Evolutionary conservation across 2,888 invertebrate species (phyloP).

Genomic region (Brachyopa scutellaris): DNA sequence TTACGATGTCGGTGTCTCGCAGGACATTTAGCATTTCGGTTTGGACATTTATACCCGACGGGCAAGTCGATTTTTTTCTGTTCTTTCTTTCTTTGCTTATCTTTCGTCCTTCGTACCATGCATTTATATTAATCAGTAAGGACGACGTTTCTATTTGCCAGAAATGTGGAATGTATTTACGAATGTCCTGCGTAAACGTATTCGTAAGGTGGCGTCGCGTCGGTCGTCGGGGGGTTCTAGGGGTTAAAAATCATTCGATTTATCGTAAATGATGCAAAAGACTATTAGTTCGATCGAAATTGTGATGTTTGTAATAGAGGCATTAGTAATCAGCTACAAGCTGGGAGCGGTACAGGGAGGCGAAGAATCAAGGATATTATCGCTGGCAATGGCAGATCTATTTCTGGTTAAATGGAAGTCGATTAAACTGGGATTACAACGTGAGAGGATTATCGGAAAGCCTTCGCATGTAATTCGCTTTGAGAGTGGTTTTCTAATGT

Average conservation of each 20-base stretch:
- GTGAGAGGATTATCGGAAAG: conserved; percentile 31
- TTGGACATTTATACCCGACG: conserved; percentile 65
- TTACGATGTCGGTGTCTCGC: conserved; percentile 23
- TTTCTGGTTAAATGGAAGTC: conserved; percentile 39
- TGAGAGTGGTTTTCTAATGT: conserved; percentile 6
- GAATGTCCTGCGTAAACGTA: background rate
- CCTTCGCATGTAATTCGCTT: conserved; percentile 17
- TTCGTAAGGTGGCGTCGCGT: background rate
- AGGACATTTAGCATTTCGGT: conserved; percentile 66
- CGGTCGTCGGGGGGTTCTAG: too few species aligned
- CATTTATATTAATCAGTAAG: conserved; percentile 68
- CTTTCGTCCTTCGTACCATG: conserved; percentile 44
- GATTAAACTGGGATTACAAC: conserved; percentile 64
- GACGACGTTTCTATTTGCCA: conserved; percentile 43
- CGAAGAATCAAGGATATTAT: background rate
- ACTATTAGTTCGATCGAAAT: conserved; percentile 60
- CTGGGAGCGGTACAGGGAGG: background rate
- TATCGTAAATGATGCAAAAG: conserved; percentile 65
- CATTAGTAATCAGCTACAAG: conserved; percentile 45
- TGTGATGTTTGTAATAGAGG: conserved; percentile 60
- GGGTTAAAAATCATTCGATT: conserved; percentile 59
- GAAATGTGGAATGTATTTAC: background rate
- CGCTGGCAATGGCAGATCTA: conserved; percentile 31
- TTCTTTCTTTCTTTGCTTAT: conserved; percentile 21
- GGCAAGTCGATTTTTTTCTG: conserved; percentile 17